phyloP scores from a whole-genome alignment of 2,797 vertebrate genomes.

The Myotis findleyi region DNA sequence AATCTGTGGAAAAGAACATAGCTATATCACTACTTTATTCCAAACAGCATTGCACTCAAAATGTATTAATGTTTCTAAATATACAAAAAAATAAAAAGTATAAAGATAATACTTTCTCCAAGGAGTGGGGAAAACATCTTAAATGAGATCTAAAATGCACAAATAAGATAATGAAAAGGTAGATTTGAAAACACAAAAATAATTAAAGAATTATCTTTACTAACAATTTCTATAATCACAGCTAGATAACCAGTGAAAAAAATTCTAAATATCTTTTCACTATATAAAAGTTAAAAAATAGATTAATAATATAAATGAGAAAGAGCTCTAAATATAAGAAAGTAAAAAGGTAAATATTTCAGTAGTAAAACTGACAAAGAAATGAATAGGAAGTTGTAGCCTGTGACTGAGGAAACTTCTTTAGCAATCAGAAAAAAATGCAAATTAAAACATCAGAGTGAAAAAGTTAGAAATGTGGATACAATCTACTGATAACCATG shows the following conservation, averaged over 20 bases:
- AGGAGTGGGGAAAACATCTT: not conserved
- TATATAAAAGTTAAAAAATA: not conserved
- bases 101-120: not conserved
- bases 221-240: not conserved
- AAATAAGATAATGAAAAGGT: not conserved
- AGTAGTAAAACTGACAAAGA: not conserved
- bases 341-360: not conserved
- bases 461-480: not conserved
- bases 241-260: not conserved
- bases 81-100: not conserved
- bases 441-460: not conserved
- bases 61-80: not conserved
- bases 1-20: not conserved
- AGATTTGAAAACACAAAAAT: not conserved
- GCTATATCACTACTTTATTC: not conserved
- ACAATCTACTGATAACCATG: not conserved
- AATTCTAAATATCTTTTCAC: not conserved
- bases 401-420: not conserved
- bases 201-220: not conserved
- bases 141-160: not conserved
- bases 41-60: not conserved
- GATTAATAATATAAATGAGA: not conserved
- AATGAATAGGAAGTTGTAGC: not conserved
- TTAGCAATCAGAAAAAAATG: not conserved
- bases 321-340: not conserved